Percentiles rank a stretch among this genome's conserved stretches.
phyloP scores from a whole-genome alignment of 2,797 vertebrate genomes.

The Pangasius krempfi region DNA sequence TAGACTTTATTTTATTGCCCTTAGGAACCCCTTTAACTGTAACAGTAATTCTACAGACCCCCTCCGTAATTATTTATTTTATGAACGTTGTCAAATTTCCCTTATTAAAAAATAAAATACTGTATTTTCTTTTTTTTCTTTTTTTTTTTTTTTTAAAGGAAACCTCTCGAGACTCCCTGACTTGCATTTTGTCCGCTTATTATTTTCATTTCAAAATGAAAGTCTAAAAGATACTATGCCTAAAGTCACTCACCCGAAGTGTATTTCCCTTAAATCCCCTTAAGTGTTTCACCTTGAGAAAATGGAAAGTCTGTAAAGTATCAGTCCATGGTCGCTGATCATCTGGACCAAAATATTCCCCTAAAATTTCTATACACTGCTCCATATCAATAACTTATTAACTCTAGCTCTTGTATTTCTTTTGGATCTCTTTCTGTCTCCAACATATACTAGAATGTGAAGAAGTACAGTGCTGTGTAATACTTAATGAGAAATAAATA shows the following conservation, averaged over 20 bases:
- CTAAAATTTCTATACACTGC: neutral
- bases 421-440: neutral
- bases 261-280: conserved; percentile 12
- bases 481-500: neutral
- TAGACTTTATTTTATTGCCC: neutral
- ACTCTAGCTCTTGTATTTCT: neutral
- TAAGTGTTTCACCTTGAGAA: neutral
- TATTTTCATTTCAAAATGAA: neutral
- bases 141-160: neutral
- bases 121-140: no score
- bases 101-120: neutral
- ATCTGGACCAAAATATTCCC: conserved; percentile 3
- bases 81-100: neutral
- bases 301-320: neutral
- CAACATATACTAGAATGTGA: neutral
- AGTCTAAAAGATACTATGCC: neutral
- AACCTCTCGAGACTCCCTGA: neutral
- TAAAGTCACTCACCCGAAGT: neutral
- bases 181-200: neutral
- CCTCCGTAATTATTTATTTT: neutral
- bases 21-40: neutral
- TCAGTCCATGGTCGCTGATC: neutral
- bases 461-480: neutral
- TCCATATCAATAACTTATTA: neutral
- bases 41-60: neutral